Base-by-base conservation (phyloP, 2,113 vertebrate genomes). In the Solenodon paradoxus region DNA sequence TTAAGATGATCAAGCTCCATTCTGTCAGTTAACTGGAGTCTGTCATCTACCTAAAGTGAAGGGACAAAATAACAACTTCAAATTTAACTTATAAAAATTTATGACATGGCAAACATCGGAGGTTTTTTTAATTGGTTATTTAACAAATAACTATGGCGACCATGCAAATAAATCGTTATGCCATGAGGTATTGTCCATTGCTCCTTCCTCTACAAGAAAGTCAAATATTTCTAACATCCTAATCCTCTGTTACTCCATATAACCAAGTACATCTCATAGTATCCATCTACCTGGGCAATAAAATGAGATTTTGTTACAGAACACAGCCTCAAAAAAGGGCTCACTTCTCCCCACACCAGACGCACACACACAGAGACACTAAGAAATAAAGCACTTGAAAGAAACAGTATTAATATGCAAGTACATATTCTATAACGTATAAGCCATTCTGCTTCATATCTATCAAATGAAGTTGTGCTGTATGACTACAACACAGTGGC, bases 351-450 rank as follows among this genome's bases (percentile, higher is more conserved):
- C 26, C 49, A 30, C 26, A 10, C 15, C 6, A 81, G 19, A 40
- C 45, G 19, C 22, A 64, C 51, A 55, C 53, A 42, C 26, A n/a
- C 38, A 59, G 6, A 84, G 68, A 3, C 64, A 69, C 38, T 4
- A 97, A 94, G 61, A 95, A 86, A 95, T 38, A 95, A 89, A 93
- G 84, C 22, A 75, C 32, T 9, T 85, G 16, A 81, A 78, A 90
- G 32, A 88, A 92, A 7, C 80, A 88, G 61, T 64, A 92, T 71
- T 88, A 90, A 93, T 49, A 90, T 30, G 15, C 80, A 74, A 9
- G 1, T 51, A 90, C 35, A 74, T 71, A 96, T 38, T 88, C 82
- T 45, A 28, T 38, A 95, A 94, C 49, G 59, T 24, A 61, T 24
- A 93, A 59, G 49, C 40, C 51, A 74, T 80, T 75, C 80, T 51